A percentile compares a stretch with the other conserved stretches of the same genome.
These are phyloP conservation scores for Acleris laterana DNA, from an alignment of 2,888 invertebrate species.

Conservation along the genomic window DNA sequence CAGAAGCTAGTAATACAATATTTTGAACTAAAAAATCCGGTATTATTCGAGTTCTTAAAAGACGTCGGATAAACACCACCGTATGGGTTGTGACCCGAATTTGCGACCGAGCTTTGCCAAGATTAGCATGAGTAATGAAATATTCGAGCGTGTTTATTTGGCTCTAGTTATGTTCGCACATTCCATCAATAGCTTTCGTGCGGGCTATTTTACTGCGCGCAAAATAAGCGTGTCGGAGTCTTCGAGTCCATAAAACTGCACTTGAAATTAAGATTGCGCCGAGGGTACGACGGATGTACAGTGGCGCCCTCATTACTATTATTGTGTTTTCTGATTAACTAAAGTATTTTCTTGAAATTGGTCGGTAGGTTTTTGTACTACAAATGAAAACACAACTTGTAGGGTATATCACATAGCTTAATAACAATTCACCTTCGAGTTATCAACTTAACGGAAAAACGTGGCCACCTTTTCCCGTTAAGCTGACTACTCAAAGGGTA, in stretches of 20 bases:
- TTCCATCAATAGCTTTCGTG: slow-evolving; percentile 32
- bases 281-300: no score
- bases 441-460: no score
- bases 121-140: slow-evolving; percentile 62
- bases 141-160: slow-evolving; percentile 48
- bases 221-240: slow-evolving; percentile 22
- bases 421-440: no score
- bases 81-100: slow-evolving; percentile 67
- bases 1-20: not conserved
- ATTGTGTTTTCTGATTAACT: no score
- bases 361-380: no score
- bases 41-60: slow-evolving; percentile 25
- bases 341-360: no score
- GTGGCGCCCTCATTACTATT: no score
- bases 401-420: no score
- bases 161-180: slow-evolving; percentile 44
- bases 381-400: no score
- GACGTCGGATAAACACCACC: slow-evolving; percentile 36
- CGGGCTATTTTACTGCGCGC: slow-evolving; percentile 18
- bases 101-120: slow-evolving; percentile 62
- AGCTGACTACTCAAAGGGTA: no score
- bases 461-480: no score
- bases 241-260: slow-evolving; percentile 8
- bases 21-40: slow-evolving; percentile 6
- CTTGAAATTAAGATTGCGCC: not conserved